These are phyloP conservation scores for Halictus rubicundus DNA, from an alignment of 1,140 invertebrate species.

Conservation along the genomic window DNA sequence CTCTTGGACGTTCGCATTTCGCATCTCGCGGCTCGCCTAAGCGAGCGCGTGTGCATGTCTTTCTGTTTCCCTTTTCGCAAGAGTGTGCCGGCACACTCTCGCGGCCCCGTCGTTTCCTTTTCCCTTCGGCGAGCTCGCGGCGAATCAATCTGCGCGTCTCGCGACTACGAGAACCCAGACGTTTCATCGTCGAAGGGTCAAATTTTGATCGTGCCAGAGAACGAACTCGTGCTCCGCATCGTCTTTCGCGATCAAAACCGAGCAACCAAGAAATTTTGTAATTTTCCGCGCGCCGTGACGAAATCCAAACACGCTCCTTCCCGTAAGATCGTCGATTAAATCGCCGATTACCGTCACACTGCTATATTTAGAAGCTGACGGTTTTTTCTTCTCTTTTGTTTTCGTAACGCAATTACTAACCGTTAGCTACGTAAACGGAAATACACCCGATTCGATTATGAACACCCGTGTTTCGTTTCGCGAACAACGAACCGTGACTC, in stretches of 20 bases:
- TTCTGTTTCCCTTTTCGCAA: constrained; percentile 37
- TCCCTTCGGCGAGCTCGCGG: background rate
- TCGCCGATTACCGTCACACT: background rate
- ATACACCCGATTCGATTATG: background rate
- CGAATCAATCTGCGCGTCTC: background rate
- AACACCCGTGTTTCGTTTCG: background rate
- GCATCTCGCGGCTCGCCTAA: too few species aligned
- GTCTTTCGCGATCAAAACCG: background rate
- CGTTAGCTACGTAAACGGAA: background rate
- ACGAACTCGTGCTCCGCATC: background rate
- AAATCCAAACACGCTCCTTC: background rate
- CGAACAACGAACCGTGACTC: too few species aligned
- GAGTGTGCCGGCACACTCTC: background rate
- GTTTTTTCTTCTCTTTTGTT: too few species aligned
- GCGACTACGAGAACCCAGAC: constrained; percentile 15
- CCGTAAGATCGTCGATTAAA: background rate
- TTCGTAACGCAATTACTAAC: background rate
- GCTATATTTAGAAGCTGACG: constrained; percentile 36
- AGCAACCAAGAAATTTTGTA: constrained; percentile 16
- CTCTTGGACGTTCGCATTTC: background rate
- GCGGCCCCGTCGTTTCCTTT: constrained; percentile 16
- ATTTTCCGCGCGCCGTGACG: background rate
- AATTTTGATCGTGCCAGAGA: background rate
- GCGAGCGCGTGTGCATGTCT: background rate
- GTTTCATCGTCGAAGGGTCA: background rate